phyloP scores from a whole-genome alignment of 2,113 vertebrate species.

The Strix uralensis region DNA sequence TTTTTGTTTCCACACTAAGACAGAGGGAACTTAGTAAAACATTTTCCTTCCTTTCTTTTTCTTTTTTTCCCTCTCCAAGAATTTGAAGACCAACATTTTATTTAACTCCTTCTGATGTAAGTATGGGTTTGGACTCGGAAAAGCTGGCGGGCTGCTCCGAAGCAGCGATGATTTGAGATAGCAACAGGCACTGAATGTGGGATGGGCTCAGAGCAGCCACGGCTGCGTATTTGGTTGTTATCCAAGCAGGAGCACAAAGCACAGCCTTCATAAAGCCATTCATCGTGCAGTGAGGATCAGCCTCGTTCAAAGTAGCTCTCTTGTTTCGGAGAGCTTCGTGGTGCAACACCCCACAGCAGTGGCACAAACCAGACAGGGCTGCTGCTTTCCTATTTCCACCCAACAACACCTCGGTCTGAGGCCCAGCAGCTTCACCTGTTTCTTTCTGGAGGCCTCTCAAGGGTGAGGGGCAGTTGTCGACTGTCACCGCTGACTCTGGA shows the following conservation, averaged over 20 bases:
- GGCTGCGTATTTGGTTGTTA: background rate
- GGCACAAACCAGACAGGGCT: background rate
- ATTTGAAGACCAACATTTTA: background rate
- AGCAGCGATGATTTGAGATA: background rate
- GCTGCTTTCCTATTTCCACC: background rate
- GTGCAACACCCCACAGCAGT: fast-evolving
- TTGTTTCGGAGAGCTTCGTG: background rate
- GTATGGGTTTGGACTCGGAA: background rate
- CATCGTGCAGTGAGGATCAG: background rate
- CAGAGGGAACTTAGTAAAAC: background rate
- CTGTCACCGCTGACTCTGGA: background rate
- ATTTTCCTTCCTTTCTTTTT: background rate
- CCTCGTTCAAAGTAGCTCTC: background rate
- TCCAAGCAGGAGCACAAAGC: background rate
- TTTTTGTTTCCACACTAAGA: background rate
- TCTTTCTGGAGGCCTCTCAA: background rate
- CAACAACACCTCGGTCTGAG: fast-evolving
- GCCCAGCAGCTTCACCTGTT: background rate
- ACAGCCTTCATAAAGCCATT: background rate
- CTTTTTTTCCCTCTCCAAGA: background rate
- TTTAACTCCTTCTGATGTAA: background rate
- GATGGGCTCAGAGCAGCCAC: background rate
- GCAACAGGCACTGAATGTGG: background rate
- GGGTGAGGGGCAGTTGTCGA: fast-evolving
- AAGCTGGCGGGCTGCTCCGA: background rate